A percentile compares a stretch with the other conserved stretches of the same genome.
Evolutionary conservation across 2,888 invertebrate species (phyloP).

Genomic region (Mesopsocus fuscifrons): DNA sequence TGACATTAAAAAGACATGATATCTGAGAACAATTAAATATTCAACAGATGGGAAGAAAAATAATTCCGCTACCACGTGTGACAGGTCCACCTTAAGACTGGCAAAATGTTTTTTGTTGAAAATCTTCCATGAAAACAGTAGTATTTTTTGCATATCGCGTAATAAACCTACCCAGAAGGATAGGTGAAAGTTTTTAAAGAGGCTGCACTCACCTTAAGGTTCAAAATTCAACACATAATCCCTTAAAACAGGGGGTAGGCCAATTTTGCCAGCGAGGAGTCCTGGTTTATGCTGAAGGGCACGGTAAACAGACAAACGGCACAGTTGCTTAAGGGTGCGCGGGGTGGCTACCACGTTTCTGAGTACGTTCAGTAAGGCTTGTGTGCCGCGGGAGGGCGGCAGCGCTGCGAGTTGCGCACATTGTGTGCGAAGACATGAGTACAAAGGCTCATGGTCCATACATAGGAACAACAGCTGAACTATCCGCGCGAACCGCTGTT

Average conservation of each 20-base stretch:
- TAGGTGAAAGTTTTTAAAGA: too few species aligned
- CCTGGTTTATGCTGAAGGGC: slow-evolving; percentile 42
- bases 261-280: slow-evolving; percentile 41
- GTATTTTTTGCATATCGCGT: too few species aligned
- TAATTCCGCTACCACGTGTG: too few species aligned
- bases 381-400: slow-evolving; percentile 40
- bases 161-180: too few species aligned
- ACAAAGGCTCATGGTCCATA: slow-evolving; percentile 48
- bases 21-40: too few species aligned
- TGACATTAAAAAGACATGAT: too few species aligned
- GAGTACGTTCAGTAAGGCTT: slow-evolving; percentile 39
- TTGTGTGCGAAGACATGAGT: slow-evolving; percentile 42
- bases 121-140: too few species aligned
- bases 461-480: slow-evolving; percentile 42
- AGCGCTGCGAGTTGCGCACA: slow-evolving; percentile 41
- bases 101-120: too few species aligned
- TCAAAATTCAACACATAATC: slow-evolving; percentile 50
- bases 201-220: too few species aligned
- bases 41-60: too few species aligned
- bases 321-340: slow-evolving; percentile 49
- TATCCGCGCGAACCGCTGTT: slow-evolving; percentile 41
- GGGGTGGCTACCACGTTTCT: slow-evolving; percentile 43
- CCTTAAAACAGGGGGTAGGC: slow-evolving; percentile 44
- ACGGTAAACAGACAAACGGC: slow-evolving; percentile 47
- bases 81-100: too few species aligned